Conservation (phyloP, 2,888 invertebrate genomes). For the Dryocosmus kuriphilus region DNA sequence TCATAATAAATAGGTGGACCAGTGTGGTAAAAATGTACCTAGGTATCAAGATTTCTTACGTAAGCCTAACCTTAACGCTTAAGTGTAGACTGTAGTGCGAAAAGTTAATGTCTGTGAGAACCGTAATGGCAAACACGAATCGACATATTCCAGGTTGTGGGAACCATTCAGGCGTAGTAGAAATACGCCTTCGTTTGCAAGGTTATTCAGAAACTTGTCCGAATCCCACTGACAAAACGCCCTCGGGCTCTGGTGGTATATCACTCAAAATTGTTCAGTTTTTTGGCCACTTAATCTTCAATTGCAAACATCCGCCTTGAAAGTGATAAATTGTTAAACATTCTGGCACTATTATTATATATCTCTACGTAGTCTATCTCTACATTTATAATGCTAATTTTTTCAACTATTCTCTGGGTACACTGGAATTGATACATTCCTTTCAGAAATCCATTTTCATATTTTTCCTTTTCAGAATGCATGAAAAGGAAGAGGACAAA, state of each 20-base stretch:
- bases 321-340: slow-evolving; percentile 5
- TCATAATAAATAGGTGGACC: neutral
- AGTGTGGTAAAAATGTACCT: slow-evolving; percentile 42
- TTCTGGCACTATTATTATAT: neutral
- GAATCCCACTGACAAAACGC: slow-evolving; percentile 57
- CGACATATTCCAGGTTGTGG: slow-evolving; percentile 48
- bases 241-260: slow-evolving; percentile 40
- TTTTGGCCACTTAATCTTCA: neutral
- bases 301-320: neutral
- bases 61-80: slow-evolving; percentile 58
- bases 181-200: slow-evolving; percentile 68
- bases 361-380: neutral
- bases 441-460: neutral
- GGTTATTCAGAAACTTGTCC: slow-evolving; percentile 60
- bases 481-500: neutral
- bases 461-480: neutral
- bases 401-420: neutral
- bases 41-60: slow-evolving; percentile 49
- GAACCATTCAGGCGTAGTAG: slow-evolving; percentile 64
- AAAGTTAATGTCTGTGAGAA: slow-evolving; percentile 56
- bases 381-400: neutral
- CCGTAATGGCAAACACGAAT: slow-evolving; percentile 56
- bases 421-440: neutral
- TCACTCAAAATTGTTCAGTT: slow-evolving; percentile 15
- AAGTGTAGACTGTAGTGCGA: slow-evolving; percentile 57